Base-by-base conservation (phyloP, 2,888 invertebrate genomes). In the Suillia variegata region DNA sequence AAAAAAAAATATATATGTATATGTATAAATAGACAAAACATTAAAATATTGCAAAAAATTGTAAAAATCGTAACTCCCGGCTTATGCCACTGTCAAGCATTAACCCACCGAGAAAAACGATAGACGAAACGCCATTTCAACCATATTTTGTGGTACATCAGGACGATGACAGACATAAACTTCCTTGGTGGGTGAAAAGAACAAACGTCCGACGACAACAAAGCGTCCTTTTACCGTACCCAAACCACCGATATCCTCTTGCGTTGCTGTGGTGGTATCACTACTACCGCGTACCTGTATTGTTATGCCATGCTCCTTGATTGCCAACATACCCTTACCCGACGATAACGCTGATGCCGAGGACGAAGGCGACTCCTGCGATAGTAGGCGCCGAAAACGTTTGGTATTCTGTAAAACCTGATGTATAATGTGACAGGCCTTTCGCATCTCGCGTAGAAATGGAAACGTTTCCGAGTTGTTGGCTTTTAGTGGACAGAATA, bases 101-200 rank as follows among this genome's bases (percentile, higher is more conserved):
- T 67, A 79, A n/a, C 80, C 80, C 59, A 76, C 70, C 0, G 77
- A 70, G 49, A 80, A 74, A 50, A 84, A 87, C 56, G 84, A 88
- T 2, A 93, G 83, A 68, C 91, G 87, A 80, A 93, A 95, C 5
- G 94, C 94, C 72, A 96, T 86, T 85, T 96, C 96, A 0, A 95
- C 87, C 68, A 94, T 84, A 83, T 94, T 94, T 81, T 96, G 95
- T 0, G 94, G 93, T 13, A 91, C 86, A 22, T 89, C 89, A 64
- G 94, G 93, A 68, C 91, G 89, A 80, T 93, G 93, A 80, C 96
- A 96, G 45, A 96, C 86, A 75, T 93, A 96, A 12, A 95, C 83
- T 78, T 96, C 95, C 66, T 89, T 86, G 0, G 88, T 87, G 0
- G 94, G 93, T 57, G 88, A 87, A 55, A 88, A 87, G 78, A 94